Evolutionary conservation across 2,888 invertebrate species (phyloP), one percentile per base, ranked within the genome.

Genomic region (Drosophila suboccidentalis): DNA sequence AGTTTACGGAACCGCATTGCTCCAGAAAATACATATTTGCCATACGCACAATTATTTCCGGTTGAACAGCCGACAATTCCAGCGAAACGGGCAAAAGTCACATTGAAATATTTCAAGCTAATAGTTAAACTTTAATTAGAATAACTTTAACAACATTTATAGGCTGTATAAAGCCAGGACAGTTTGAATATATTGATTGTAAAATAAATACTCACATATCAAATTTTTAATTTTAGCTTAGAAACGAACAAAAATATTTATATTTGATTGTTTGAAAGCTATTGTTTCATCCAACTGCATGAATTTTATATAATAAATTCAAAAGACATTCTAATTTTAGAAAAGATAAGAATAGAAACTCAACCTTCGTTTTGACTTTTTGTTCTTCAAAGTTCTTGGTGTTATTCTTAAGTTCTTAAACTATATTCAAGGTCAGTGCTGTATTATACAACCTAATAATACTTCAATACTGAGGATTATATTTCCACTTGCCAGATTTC

Each of bases 1-100:
- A 78, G 78, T 71, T 63, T 34, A 44, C 86, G 80, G 82, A 85
- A 82, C 71, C 63, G 60, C 58, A 75, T 57, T 47, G 19, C 50
- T 71, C 43, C 26, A 36, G 26, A 15, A 43, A 50, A 61, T 57
- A 53, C 55, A 49, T 34, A 51, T 58, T 46, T 60, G 47, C 63
- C 62, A 38, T 70, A 80, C 69, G 73, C 83, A 80, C 67, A 9
- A 51, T 38, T 22, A 57, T 65, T 87, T 85, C 82, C 82, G 82
- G 50, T 36, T 76, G 44, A 49, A 19, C 41, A 58, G 26, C 6
- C 61, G 58, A 59, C 54, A 67, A 65, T 55, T 43, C 11, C 26
- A 43, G 38, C 22, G 49, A 55, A 39, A 43, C 49, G 38, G 8
- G 9, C 34, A 4, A 4, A 10, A 51, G 34, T 57, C 6, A 17